Percentiles rank a stretch among this genome's conserved stretches.
Evolutionary conservation across 2,113 vertebrate species (phyloP).

Genomic region (Odontophorus gujanensis): DNA sequence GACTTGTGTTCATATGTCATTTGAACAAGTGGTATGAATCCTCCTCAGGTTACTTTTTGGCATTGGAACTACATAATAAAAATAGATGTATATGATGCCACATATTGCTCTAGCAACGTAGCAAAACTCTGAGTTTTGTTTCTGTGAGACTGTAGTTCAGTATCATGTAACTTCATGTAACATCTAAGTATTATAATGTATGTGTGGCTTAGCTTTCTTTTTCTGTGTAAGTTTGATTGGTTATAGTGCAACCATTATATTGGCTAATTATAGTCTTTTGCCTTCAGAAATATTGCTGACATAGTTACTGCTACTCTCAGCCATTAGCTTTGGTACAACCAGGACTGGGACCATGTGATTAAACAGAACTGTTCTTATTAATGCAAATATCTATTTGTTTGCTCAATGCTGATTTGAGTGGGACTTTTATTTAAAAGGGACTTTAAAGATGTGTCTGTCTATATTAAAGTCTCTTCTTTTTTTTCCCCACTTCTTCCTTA

Average conservation of each 20-base stretch:
- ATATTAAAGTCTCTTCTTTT: background rate
- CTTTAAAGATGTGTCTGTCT: background rate
- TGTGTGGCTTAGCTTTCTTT: background rate
- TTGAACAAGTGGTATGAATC: background rate
- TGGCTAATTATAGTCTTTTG: background rate
- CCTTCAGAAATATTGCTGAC: rapidly evolving
- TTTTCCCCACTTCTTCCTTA: background rate
- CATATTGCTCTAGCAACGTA: background rate
- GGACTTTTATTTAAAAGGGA: background rate
- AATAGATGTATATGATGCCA: background rate
- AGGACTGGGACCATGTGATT: background rate
- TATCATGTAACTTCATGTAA: background rate
- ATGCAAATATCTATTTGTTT: background rate
- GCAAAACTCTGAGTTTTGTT: background rate
- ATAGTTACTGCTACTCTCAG: background rate
- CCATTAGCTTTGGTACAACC: background rate
- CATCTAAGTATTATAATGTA: background rate
- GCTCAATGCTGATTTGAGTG: background rate
- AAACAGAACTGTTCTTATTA: background rate
- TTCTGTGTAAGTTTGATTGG: background rate
- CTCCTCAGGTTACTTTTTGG: constrained; percentile 27
- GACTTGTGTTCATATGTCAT: background rate
- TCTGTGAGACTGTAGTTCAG: background rate
- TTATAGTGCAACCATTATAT: background rate
- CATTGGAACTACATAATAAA: background rate